Evolutionary conservation across 1,140 invertebrate genomes (phyloP).

Genomic region (Maniola jurtina): DNA sequence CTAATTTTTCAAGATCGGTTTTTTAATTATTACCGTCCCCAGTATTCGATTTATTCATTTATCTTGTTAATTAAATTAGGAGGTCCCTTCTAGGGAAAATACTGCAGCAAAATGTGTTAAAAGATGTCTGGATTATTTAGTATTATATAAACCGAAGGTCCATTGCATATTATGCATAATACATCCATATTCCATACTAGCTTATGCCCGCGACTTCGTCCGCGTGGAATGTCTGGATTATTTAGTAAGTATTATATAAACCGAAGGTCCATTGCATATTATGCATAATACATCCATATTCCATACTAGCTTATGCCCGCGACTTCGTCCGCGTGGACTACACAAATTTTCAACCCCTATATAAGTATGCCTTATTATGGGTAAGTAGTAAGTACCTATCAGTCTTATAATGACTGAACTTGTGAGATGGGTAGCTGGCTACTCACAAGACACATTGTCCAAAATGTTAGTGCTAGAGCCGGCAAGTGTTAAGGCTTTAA

Average conservation of each 20-base stretch:
- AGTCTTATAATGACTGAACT: no score
- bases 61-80: slow-evolving; percentile 28
- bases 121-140: background rate
- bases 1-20: slow-evolving; percentile 30
- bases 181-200: background rate
- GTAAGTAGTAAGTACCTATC: no score
- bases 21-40: slow-evolving; percentile 28
- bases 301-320: no score
- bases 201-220: no score
- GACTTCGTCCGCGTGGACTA: no score
- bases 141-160: background rate
- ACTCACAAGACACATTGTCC: no score
- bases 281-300: background rate
- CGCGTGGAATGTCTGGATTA: background rate
- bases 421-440: no score
- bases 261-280: background rate
- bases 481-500: no score
- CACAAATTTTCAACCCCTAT: no score
- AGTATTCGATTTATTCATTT: slow-evolving; percentile 31
- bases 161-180: background rate
- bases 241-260: background rate
- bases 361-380: no score
- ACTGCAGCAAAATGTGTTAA: background rate
- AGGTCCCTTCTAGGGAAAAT: background rate
- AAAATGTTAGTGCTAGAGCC: no score